Percentiles rank a stretch among this genome's conserved stretches.
These are phyloP conservation scores for Plemyria rubiginata DNA, from an alignment of 2,888 invertebrate genomes.

Conservation along the genomic window DNA sequence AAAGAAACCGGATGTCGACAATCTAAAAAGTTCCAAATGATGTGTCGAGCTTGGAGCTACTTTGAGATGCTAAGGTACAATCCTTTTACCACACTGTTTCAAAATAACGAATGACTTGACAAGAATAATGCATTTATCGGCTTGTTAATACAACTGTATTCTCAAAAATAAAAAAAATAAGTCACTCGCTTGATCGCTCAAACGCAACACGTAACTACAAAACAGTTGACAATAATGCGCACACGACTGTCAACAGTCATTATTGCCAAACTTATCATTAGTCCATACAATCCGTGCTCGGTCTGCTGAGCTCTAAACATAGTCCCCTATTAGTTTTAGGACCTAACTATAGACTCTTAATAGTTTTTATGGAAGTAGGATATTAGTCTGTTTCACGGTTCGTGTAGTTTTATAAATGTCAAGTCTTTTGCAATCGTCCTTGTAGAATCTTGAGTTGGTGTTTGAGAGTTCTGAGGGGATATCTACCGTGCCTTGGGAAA, in stretches of 20 bases:
- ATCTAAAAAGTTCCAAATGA: too few species aligned
- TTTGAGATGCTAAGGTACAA: too few species aligned
- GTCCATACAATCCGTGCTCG: constrained; percentile 15
- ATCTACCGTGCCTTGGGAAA: too few species aligned
- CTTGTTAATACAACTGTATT: too few species aligned
- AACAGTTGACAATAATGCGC: constrained; percentile 28
- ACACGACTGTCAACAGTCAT: constrained; percentile 15
- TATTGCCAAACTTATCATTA: constrained; percentile 25
- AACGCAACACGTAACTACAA: constrained; percentile 17
- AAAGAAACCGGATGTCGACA: too few species aligned
- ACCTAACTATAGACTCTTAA: constrained; percentile 18
- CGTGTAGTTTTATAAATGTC: constrained; percentile 8
- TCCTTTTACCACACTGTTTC: too few species aligned
- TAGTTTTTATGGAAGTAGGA: constrained; percentile 22
- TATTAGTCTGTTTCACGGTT: constrained; percentile 27
- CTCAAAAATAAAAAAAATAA: too few species aligned
- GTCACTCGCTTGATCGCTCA: constrained; percentile 15
- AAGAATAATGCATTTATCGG: too few species aligned
- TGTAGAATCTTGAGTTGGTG: too few species aligned
- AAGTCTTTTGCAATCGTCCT: constrained; percentile 1
- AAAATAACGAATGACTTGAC: too few species aligned
- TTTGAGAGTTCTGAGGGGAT: too few species aligned
- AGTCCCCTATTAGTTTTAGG: constrained; percentile 3
- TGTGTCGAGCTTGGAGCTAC: too few species aligned
- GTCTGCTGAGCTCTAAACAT: constrained; percentile 26